Conservation (phyloP, 2,797 vertebrate genomes). For the Pseudotriccus pelzelni region DNA sequence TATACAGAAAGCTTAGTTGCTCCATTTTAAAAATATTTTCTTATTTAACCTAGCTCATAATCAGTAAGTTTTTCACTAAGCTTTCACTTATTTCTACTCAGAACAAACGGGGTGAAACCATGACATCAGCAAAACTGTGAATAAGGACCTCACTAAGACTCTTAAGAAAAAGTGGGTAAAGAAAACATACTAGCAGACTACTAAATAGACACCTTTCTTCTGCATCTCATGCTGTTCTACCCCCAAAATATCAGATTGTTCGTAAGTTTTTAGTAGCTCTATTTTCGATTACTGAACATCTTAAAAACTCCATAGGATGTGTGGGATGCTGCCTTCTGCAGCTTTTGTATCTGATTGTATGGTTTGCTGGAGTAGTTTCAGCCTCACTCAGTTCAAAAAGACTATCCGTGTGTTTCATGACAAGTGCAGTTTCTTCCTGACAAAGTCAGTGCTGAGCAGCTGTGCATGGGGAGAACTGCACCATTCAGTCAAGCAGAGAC, state of each 20-base stretch:
- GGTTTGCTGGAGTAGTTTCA: background rate
- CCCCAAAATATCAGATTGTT: background rate
- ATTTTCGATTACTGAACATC: background rate
- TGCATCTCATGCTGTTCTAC: background rate
- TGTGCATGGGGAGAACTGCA: background rate
- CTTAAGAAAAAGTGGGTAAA: background rate
- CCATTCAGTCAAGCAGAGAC: background rate
- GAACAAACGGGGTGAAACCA: background rate
- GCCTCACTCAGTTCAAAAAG: background rate
- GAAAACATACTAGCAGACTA: background rate
- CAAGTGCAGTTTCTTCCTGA: background rate
- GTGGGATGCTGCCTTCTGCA: background rate
- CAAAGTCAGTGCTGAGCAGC: background rate
- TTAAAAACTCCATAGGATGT: background rate
- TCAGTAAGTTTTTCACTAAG: background rate
- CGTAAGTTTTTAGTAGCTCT: background rate
- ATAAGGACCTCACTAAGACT: background rate
- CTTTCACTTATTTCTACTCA: background rate
- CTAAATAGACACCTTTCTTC: background rate
- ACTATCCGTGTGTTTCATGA: background rate
- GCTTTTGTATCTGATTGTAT: background rate
- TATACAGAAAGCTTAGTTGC: background rate
- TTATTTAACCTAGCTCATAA: background rate
- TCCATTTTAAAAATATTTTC: background rate
- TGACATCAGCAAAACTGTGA: background rate